phyloP scores from a whole-genome alignment of 2,888 invertebrate species.

The Dorcus hopei region DNA sequence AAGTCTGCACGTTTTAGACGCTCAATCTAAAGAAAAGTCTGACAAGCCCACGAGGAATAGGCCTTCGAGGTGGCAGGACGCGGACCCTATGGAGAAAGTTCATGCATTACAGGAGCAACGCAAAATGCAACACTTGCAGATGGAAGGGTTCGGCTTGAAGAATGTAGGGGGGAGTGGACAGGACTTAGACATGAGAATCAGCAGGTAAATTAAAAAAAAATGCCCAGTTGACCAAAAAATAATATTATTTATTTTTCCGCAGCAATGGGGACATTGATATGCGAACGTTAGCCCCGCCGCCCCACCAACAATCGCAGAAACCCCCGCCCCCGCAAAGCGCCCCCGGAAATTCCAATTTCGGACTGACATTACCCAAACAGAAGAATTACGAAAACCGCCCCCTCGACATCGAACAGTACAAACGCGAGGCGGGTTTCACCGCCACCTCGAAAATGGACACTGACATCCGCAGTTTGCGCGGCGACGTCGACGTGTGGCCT shows the following conservation, averaged over 20 bases:
- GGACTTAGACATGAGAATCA: conserved; percentile 48
- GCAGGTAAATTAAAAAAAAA: conserved; percentile 29
- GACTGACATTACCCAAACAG: not conserved
- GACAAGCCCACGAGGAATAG: conserved; percentile 38
- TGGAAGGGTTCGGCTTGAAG: not conserved
- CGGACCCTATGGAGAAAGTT: conserved; percentile 32
- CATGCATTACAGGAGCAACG: conserved; percentile 22
- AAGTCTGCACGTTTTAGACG: not conserved
- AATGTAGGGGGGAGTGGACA: conserved; percentile 33
- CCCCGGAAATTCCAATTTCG: conserved; percentile 1
- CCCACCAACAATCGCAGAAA: conserved; percentile 14
- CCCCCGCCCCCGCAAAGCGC: conserved; percentile 18
- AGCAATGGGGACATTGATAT: conserved; percentile 50
- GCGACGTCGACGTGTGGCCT: conserved; percentile 17
- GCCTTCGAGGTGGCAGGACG: conserved; percentile 47
- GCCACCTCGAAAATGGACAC: conserved; percentile 16
- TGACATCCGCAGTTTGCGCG: conserved; percentile 11
- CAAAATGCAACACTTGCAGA: conserved; percentile 7
- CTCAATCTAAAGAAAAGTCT: conserved; percentile 26
- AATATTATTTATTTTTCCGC: not conserved
- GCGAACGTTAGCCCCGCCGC: conserved; percentile 42
- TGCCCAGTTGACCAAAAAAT: conserved; percentile 2
- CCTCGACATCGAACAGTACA: conserved; percentile 24
- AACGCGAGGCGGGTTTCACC: conserved; percentile 30
- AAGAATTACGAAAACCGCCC: conserved; percentile 3